A percentile compares a stretch with the other conserved stretches of the same genome.
phyloP scores from a whole-genome alignment of 2,797 vertebrate species.

The Xenentodon cancila region DNA sequence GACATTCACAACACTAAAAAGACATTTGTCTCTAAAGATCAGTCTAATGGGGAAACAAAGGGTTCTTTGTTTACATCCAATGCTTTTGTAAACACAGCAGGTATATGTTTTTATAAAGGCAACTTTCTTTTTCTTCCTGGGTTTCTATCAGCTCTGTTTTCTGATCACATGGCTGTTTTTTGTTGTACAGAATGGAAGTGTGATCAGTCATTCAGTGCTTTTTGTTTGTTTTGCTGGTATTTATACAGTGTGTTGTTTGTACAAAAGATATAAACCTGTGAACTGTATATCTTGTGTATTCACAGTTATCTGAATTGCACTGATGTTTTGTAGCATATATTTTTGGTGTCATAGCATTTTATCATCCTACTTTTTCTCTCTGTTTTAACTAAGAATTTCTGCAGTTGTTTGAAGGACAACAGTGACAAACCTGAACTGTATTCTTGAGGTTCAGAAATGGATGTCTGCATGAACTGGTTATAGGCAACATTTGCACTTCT shows the following conservation, averaged over 20 bases:
- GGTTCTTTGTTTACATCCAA: constrained; percentile 52
- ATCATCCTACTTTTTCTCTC: constrained; percentile 8
- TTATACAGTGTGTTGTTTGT: constrained; percentile 60
- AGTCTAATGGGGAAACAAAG: constrained; percentile 38
- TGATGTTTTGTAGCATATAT: constrained; percentile 33
- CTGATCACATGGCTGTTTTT: constrained; percentile 37
- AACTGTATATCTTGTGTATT: constrained; percentile 26
- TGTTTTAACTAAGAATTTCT: background rate
- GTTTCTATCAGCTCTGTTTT: constrained; percentile 30
- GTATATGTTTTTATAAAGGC: constrained; percentile 23
- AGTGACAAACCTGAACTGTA: constrained; percentile 71
- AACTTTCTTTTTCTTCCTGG: constrained; percentile 35
- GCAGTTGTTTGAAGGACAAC: constrained; percentile 11
- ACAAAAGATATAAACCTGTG: constrained; percentile 47
- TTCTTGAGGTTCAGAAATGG: constrained; percentile 84
- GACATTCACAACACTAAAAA: constrained; percentile 62
- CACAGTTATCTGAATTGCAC: constrained; percentile 43
- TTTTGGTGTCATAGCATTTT: constrained; percentile 35
- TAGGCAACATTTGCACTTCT: constrained; percentile 82
- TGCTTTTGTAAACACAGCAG: constrained; percentile 47
- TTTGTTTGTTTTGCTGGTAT: constrained; percentile 44
- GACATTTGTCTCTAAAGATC: constrained; percentile 37
- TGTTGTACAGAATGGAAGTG: constrained; percentile 64
- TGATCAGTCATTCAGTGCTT: constrained; percentile 8
- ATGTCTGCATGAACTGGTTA: constrained; percentile 79